Evolutionary conservation across 2,888 invertebrate genomes (phyloP), one percentile per base, ranked within the genome.

Genomic region (Apoda limacodes): DNA sequence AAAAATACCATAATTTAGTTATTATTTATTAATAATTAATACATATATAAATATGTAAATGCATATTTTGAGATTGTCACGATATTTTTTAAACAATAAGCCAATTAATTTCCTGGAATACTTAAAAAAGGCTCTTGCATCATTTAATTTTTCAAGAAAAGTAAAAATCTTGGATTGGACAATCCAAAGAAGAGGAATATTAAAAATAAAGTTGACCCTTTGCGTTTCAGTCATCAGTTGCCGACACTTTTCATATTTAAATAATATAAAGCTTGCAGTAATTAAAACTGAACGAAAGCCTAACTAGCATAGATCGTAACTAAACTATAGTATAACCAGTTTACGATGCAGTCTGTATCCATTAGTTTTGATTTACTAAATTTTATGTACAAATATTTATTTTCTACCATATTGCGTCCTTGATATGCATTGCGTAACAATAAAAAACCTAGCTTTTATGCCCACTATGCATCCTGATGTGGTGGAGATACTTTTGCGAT

Each of bases 381-480:
- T 56, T 66, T 60, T 78, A 80, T 78, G 59, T 80, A 80, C 78
- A 80, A 17, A 70, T 75, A 78, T 80, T 78, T 78, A 80, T 78
- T 78, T 70, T 62, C 80, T 80, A 80, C 69, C 80, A 78, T 80
- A 80, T 80, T 80, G 80, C 80, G 80, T 80, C 66, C 74, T 69
- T 76, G 80, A 80, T 80, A 80, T 78, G 80, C 80, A 78, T 80
- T 67, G 80, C 80, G 80, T 76, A 78, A 78, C 80, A 78, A 78
- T 76, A 78, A 76, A 76, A 76, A 76, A 75, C 69, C 59, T 74
- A 74, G 76, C 76, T 74, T 67, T 66, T 58, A 70, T 68, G 74
- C 69, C 67, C 57, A 60, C 50, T 60, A 61, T 59, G 67, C 64
- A 55, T 62, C 65, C 63, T 61, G 63, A 50, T 58, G 62, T 52